phyloP scores from a whole-genome alignment of 1,140 invertebrate species.

The Scylla paramamosain region DNA sequence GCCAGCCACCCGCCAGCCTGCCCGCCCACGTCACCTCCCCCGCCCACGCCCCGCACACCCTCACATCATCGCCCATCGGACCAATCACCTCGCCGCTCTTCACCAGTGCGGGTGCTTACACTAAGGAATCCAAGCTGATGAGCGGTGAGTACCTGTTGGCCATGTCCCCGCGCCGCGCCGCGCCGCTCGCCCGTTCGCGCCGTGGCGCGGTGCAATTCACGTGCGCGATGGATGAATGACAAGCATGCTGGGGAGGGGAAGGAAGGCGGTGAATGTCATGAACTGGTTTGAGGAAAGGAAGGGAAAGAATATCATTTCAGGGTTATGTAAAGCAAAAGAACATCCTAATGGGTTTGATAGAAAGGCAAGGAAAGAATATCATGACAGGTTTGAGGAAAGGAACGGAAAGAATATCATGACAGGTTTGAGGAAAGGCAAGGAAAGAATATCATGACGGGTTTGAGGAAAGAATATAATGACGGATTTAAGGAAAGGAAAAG shows the following conservation, averaged over 20 bases:
- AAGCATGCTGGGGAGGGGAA: not conserved
- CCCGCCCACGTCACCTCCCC: constrained; percentile 64
- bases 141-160: constrained; percentile 44
- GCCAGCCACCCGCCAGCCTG: constrained; percentile 67
- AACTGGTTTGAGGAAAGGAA: not conserved
- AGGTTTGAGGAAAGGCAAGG: too few species aligned
- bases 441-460: too few species aligned
- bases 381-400: not conserved
- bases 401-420: not conserved
- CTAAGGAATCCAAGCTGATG: constrained; percentile 66
- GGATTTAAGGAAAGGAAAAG: too few species aligned
- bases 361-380: not conserved
- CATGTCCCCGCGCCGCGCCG: not conserved
- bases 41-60: constrained; percentile 66
- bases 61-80: constrained; percentile 70
- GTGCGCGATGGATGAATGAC: not conserved
- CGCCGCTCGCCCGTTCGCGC: not conserved
- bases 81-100: constrained; percentile 71
- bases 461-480: too few species aligned
- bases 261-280: not conserved
- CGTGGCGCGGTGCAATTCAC: not conserved
- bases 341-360: too few species aligned
- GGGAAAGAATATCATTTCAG: not conserved
- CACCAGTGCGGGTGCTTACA: constrained; percentile 70
- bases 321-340: not conserved